phyloP scores from a whole-genome alignment of 2,113 vertebrate genomes.

The Pelecanoides urinatrix region DNA sequence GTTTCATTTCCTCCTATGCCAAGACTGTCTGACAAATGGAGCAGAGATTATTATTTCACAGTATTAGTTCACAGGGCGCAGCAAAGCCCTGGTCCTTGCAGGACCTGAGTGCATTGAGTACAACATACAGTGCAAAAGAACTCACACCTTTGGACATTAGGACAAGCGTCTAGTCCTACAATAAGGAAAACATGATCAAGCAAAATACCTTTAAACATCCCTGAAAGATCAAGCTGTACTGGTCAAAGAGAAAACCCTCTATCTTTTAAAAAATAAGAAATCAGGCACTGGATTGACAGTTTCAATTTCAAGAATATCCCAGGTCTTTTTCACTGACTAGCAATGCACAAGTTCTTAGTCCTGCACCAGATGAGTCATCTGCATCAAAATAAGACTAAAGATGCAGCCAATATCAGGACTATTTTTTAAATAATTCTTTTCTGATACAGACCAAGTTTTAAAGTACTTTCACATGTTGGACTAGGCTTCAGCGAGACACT shows the following conservation, averaged over 20 bases:
- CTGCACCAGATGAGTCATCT: background rate
- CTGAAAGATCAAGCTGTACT: background rate
- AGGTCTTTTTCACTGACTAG: background rate
- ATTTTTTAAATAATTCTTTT: background rate
- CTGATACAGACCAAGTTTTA: background rate
- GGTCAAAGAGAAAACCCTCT: background rate
- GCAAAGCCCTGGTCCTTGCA: background rate
- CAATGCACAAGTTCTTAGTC: background rate
- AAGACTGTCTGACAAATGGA: background rate
- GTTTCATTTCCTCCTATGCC: background rate
- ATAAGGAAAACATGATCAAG: background rate
- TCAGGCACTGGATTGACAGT: background rate
- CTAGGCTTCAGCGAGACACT: background rate
- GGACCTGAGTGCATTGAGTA: fast-evolving
- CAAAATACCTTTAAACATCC: background rate
- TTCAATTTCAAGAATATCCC: background rate
- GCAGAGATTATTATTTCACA: background rate
- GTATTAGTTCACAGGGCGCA: background rate
- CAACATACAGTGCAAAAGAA: background rate
- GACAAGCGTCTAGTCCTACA: background rate
- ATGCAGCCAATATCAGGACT: background rate
- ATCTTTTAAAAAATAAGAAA: background rate
- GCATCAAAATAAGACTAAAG: background rate
- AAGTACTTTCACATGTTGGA: background rate
- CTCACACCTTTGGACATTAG: background rate